Evolutionary conservation across 2,888 invertebrate genomes (phyloP).

Genomic region (Dasypogon diadema): DNA sequence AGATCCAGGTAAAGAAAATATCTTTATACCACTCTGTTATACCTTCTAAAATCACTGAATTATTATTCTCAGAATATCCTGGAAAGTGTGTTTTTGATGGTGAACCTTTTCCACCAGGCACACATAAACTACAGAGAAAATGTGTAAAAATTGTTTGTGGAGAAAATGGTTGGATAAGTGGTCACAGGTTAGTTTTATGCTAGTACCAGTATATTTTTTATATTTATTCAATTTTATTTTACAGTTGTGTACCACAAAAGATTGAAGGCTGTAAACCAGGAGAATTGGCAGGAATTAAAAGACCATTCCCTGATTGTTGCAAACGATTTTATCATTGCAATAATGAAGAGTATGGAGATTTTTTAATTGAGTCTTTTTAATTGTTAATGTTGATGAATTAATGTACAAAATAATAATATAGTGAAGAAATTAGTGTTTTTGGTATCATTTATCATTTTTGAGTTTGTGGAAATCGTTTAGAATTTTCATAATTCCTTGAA

Average conservation of each 20-base stretch:
- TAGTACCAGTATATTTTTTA: too few relatives aligned
- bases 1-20: not conserved
- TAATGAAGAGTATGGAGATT: slow-evolving; percentile 32
- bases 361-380: slow-evolving; percentile 12
- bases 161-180: slow-evolving; percentile 48
- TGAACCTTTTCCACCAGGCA: slow-evolving; percentile 27
- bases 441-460: too few relatives aligned
- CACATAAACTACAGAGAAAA: slow-evolving; percentile 25
- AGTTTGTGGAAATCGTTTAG: too few relatives aligned
- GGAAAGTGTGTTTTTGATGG: slow-evolving; percentile 46
- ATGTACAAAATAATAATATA: too few relatives aligned
- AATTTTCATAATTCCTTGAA: too few relatives aligned
- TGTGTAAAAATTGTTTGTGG: slow-evolving; percentile 49
- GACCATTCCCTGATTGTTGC: slow-evolving; percentile 50
- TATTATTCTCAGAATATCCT: slow-evolving; percentile 31
- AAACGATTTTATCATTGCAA: slow-evolving; percentile 33
- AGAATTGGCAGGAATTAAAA: slow-evolving; percentile 13
- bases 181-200: slow-evolving; percentile 28
- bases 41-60: not conserved
- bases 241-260: slow-evolving; percentile 35
- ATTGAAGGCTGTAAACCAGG: slow-evolving; percentile 22
- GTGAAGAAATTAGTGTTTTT: not conserved
- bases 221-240: not conserved
- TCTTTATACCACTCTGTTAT: not conserved
- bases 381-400: not conserved